Base-by-base conservation (phyloP, 2,888 invertebrate genomes). In the Oasisia sp. region DNA sequence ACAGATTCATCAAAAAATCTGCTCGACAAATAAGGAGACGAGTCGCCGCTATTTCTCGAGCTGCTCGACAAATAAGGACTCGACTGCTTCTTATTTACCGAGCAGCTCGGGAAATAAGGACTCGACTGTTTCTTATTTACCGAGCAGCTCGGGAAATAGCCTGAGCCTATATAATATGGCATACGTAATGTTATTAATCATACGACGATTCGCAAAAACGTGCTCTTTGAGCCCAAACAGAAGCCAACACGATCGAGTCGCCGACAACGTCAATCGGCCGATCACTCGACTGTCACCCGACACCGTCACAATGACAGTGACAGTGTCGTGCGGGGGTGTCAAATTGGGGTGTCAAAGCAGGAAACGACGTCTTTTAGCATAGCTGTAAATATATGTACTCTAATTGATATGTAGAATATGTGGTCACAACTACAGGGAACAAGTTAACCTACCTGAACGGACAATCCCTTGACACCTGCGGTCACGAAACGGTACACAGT, bases 361-460 rank as follows among this genome's bases (percentile, higher is more conserved):
- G 74, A 74, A 74, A 74, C 74, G 74, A 74, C 74, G 74, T 74
- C 74, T 74, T 74, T 74, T 74, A 74, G 19, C 74, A 74, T 27
- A 56, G 56, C 56, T 74, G 74, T 74, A 74, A 74, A 74, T n/a
- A 74, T n/a, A 19, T 74, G 27, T 74, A 19, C 27, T 27, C 1
- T 74, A 74, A 74, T 14, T 74, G 7, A 74, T 27, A 74, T 74
- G 19, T 74, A 74, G 74, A 74, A 74, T n/a, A 19, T 74, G 27
- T 27, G 74, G 74, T 74, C 74, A 74, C 27, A 74, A 27, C 27
- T 74, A 19, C 74, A 27, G 74, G 74, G 3, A 74, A 74, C 74
- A 27, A n/a, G 7, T 74, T 74, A 74, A 74, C 74, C 74, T 74
- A 74, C 74, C 74, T 74, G 19, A 19, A 74, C 19, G 74, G 27